Evolutionary conservation across 1,140 invertebrate genomes (phyloP), one percentile per base, ranked within the genome.

Genomic region (Lepidostoma basale): DNA sequence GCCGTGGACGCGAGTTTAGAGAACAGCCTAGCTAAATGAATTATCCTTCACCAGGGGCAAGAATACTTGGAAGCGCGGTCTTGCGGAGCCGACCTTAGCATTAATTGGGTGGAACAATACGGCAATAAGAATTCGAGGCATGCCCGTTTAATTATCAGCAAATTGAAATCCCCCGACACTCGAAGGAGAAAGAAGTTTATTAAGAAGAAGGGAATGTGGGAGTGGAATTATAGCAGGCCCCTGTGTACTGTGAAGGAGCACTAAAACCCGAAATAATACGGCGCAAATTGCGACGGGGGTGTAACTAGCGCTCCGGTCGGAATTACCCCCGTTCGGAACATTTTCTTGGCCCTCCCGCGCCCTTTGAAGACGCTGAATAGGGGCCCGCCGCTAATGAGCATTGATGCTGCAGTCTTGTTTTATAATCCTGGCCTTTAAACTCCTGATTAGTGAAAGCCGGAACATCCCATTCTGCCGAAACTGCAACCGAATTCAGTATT

Each of bases 81-180:
- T 54, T 18, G 1, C 28, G 20, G 14, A 33, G 54, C 49, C 33
- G 20, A 54, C 60, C 56, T 58, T 18, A 6, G 62, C 54, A 60
- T 72, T 72, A 72, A 72, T 72, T 72, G 70, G 60, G 66, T 33
- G 66, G 70, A 72, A 72, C 70, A 72, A 72, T 72, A 67, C 39
- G 58, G 54, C 67, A 20, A 54, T 72, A 72, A 68, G 70, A 72
- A 72, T 72, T 67, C 70, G 33, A 52, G 67, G 66, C 70, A 72
- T 72, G 70, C 59, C 42, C 70, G 52, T 66, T 67, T 72, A 72
- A 72, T 72, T 72, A 72, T 72, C 62, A 72, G 63, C 56, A 72
- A 72, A 72, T 72, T 72, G 70, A 72, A 72, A 68, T 72, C 67
- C 62, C 62, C 44, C 56, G 45, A 63, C 62, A 49, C 62, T 52